phyloP scores from a whole-genome alignment of 2,113 vertebrate genomes.

The Antidorcas marsupialis region DNA sequence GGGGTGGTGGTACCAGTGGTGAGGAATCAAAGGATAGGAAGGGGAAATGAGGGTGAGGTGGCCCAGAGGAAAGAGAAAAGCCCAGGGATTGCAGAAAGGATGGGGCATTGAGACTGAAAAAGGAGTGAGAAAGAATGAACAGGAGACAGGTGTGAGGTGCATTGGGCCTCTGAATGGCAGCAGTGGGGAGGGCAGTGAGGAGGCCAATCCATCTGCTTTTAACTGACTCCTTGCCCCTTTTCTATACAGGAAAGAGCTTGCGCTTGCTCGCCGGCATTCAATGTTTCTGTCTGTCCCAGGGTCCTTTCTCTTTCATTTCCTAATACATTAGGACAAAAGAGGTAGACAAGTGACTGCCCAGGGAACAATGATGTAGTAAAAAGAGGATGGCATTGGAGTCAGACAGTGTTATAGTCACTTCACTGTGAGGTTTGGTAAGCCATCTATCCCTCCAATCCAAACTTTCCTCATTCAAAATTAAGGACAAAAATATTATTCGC shows the following conservation, averaged over 20 bases:
- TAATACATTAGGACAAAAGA: neutral
- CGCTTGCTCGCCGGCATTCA: neutral
- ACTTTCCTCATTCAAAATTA: neutral
- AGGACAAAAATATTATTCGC: neutral
- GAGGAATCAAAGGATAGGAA: constrained; percentile 42
- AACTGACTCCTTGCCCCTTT: neutral
- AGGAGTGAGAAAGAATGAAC: neutral
- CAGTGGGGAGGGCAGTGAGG: neutral
- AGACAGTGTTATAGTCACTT: neutral
- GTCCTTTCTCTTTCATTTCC: neutral
- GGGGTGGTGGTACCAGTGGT: neutral
- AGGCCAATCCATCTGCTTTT: neutral
- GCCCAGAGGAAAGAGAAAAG: constrained; percentile 16
- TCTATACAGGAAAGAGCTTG: neutral
- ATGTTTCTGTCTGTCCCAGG: neutral
- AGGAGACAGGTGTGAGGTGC: constrained; percentile 13
- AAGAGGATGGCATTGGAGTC: neutral
- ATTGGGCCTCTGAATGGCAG: neutral
- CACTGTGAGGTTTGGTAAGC: neutral
- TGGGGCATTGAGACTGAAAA: neutral
- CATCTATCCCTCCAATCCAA: neutral
- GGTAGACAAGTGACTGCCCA: neutral
- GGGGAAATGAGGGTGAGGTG: constrained; percentile 18
- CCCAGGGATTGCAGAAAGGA: neutral
- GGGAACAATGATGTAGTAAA: neutral